Conservation (phyloP, 2,797 vertebrate species). For the Yasuhikotakia modesta region DNA sequence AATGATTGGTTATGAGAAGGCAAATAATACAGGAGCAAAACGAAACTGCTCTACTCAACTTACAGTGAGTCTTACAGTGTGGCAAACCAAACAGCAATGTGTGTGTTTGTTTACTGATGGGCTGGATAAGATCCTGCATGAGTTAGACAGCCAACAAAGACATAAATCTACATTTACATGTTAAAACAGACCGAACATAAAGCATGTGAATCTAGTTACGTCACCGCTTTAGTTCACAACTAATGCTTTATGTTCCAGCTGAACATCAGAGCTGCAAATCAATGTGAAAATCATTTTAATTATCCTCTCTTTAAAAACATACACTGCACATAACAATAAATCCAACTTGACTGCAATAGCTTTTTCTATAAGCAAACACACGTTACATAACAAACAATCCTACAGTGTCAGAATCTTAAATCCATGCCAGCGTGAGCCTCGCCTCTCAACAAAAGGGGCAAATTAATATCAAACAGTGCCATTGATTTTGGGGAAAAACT, state of each 20-base stretch:
- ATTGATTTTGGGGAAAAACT: slow-evolving; percentile 42
- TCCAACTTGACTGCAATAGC: neutral
- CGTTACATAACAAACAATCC: neutral
- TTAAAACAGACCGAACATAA: neutral
- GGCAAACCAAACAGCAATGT: too few relatives aligned
- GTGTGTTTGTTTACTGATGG: too few relatives aligned
- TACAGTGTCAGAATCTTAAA: neutral
- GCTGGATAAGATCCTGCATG: too few relatives aligned
- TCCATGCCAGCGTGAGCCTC: neutral
- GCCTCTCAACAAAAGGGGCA: neutral
- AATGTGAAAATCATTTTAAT: neutral
- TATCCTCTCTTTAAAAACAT: neutral
- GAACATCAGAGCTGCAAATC: neutral
- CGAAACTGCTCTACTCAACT: too few relatives aligned
- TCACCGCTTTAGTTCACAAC: neutral
- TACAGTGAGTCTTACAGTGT: too few relatives aligned
- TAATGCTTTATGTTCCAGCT: neutral
- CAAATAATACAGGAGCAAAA: too few relatives aligned
- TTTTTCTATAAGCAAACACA: neutral
- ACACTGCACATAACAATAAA: neutral
- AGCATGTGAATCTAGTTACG: neutral
- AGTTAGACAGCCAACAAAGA: too few relatives aligned
- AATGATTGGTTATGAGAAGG: too few relatives aligned
- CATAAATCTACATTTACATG: neutral
- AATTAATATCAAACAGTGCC: neutral